Evolutionary conservation across 2,888 invertebrate genomes (phyloP).

Genomic region (Actias luna): DNA sequence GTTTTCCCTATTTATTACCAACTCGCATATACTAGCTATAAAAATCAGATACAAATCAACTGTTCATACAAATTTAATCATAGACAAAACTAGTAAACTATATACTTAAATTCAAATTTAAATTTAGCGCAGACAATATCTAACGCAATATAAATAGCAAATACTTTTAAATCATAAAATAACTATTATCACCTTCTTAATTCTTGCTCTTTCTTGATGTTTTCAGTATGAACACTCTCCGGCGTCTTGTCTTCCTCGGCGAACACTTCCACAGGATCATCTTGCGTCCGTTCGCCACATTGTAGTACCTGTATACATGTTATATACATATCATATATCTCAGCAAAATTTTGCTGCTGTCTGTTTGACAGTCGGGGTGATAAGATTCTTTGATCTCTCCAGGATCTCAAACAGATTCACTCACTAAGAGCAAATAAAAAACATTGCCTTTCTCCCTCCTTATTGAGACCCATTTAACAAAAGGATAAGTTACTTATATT

Average conservation of each 20-base stretch:
- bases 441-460: too few relatives aligned
- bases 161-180: too few relatives aligned
- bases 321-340: neutral
- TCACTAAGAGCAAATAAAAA: too few relatives aligned
- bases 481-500: too few relatives aligned
- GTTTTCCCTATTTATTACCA: neutral
- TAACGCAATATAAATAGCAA: too few relatives aligned
- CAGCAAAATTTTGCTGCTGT: neutral
- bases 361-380: too few relatives aligned
- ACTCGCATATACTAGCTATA: too few relatives aligned
- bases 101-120: neutral
- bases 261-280: slow-evolving; percentile 63
- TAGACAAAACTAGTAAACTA: neutral
- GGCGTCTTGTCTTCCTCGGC: slow-evolving; percentile 42
- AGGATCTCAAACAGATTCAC: too few relatives aligned
- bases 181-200: slow-evolving; percentile 39
- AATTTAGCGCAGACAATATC: too few relatives aligned
- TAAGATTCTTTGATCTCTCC: too few relatives aligned
- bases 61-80: neutral
- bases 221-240: slow-evolving; percentile 35
- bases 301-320: slow-evolving; percentile 38
- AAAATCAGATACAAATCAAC: neutral
- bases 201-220: slow-evolving; percentile 40
- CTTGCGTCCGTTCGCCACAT: slow-evolving; percentile 39
- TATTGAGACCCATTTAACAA: too few relatives aligned